These are phyloP conservation scores for Tapirus indicus DNA, from an alignment of 2,797 vertebrate species.

Conservation along the genomic window DNA sequence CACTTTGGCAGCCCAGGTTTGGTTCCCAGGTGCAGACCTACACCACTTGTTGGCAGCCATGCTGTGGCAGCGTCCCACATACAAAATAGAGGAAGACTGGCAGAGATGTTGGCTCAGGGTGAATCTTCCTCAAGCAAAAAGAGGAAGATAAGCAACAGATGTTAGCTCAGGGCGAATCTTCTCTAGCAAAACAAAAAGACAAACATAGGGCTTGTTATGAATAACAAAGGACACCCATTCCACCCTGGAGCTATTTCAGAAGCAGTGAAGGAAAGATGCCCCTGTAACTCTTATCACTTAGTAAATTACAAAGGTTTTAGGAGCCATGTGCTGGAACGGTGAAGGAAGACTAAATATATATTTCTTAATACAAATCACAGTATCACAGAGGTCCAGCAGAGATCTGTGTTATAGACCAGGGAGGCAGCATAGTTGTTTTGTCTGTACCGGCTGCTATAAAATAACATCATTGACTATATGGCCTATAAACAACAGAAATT, in stretches of 20 bases:
- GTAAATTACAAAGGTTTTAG: neutral
- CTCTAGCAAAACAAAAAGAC: too few species aligned
- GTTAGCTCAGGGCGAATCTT: too few species aligned
- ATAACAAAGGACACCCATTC: neutral
- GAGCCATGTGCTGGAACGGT: neutral
- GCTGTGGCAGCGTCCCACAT: too few species aligned
- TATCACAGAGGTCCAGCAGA: neutral
- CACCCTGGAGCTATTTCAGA: neutral
- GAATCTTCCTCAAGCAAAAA: too few species aligned
- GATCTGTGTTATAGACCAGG: neutral
- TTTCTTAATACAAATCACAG: neutral
- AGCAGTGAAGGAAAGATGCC: neutral
- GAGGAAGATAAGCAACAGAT: too few species aligned
- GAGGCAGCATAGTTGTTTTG: neutral
- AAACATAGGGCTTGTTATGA: neutral
- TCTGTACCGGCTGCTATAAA: neutral
- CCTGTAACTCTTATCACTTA: neutral
- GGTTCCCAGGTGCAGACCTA: too few species aligned
- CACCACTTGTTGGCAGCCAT: too few species aligned
- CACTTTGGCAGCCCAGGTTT: too few species aligned
- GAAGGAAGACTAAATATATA: neutral
- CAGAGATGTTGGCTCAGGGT: too few species aligned
- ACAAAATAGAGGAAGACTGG: too few species aligned
- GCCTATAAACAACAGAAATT: slow-evolving; percentile 33
- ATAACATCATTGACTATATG: neutral